Percentiles rank a stretch among this genome's conserved stretches.
These are phyloP conservation scores for Nebria brevicollis DNA, from an alignment of 2,888 invertebrate genomes.

Conservation along the genomic window DNA sequence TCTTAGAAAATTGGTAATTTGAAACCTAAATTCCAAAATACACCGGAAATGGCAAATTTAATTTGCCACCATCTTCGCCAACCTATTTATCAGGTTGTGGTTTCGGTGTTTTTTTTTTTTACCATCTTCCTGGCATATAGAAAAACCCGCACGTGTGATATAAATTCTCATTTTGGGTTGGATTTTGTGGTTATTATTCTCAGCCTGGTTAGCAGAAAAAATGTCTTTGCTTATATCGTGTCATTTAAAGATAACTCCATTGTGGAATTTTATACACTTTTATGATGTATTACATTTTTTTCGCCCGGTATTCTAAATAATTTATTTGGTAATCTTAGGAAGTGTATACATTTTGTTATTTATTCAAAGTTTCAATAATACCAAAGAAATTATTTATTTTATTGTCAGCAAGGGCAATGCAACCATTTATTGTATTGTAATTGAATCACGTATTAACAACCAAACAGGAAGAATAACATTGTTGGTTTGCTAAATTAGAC, in stretches of 20 bases:
- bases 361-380: neutral
- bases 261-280: neutral
- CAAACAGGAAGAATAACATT: neutral
- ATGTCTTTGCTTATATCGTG: neutral
- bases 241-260: neutral
- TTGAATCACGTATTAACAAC: neutral
- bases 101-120: neutral
- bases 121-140: neutral
- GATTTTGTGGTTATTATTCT: neutral
- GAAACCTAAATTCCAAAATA: neutral
- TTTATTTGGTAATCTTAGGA: too few relatives aligned
- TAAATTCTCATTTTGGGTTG: neutral
- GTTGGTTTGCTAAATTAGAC: neutral
- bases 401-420: neutral
- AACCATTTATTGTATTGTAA: neutral
- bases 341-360: too few relatives aligned
- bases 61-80: neutral
- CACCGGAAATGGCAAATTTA: neutral
- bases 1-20: neutral
- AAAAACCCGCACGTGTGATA: neutral
- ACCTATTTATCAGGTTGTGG: neutral
- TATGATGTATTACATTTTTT: neutral
- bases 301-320: neutral
- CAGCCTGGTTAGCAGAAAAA: neutral
- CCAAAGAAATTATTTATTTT: neutral